Conservation (phyloP, 2,888 invertebrate genomes). For the Pterobdella sp. region DNA sequence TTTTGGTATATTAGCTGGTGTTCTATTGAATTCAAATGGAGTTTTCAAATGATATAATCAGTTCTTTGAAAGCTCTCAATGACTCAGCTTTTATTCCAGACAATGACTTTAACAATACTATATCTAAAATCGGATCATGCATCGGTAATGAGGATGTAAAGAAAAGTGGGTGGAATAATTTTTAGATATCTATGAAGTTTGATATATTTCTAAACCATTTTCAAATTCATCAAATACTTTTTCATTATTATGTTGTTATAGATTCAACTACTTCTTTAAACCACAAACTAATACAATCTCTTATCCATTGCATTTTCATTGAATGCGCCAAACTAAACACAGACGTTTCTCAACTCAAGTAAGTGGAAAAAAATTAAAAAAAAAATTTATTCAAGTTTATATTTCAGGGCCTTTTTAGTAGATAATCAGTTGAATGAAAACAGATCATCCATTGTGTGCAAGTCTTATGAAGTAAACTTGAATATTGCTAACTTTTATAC, state of each 20-base stretch:
- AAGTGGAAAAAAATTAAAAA: background rate
- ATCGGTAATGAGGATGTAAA: background rate
- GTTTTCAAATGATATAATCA: background rate
- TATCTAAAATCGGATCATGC: background rate
- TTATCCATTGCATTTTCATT: constrained; percentile 2
- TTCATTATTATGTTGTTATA: background rate
- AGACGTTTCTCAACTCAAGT: constrained; percentile 14
- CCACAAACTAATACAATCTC: constrained; percentile 3
- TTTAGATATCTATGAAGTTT: no score
- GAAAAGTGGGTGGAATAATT: constrained; percentile 8
- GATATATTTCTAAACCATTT: background rate
- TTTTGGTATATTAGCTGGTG: no score
- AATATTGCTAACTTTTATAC: background rate
- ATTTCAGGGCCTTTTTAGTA: constrained; percentile 9
- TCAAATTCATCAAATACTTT: background rate
- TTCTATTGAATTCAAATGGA: no score
- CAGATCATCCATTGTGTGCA: background rate
- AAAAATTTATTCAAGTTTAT: background rate
- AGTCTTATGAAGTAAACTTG: background rate
- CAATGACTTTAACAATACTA: constrained; percentile 3
- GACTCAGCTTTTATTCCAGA: constrained; percentile 3
- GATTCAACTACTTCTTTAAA: background rate
- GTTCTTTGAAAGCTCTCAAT: background rate
- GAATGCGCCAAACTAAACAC: constrained; percentile 19
- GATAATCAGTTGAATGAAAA: background rate